Evolutionary conservation across 2,797 vertebrate species (phyloP).

Genomic region (Acestrorhynchus altus): DNA sequence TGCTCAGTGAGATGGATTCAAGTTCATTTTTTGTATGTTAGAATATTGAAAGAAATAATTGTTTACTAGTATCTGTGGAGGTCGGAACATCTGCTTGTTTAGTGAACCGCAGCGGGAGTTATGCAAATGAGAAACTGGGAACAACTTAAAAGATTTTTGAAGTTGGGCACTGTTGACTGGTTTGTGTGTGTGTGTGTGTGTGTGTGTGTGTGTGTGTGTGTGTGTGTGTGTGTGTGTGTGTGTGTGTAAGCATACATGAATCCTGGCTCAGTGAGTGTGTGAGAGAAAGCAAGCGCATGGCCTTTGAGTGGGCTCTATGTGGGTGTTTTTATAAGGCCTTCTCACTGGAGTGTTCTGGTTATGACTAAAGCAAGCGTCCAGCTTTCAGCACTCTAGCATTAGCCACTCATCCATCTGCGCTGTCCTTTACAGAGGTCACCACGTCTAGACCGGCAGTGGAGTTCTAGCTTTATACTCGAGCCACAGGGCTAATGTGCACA

Average conservation of each 20-base stretch:
- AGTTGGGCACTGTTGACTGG: neutral
- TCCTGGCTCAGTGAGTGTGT: neutral
- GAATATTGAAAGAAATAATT: no score
- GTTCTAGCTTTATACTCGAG: slow-evolving; percentile 3
- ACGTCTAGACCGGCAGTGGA: neutral
- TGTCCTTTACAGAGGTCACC: slow-evolving; percentile 40
- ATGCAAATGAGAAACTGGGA: neutral
- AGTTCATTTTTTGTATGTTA: no score
- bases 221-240: neutral
- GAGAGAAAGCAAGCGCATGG: slow-evolving; percentile 7
- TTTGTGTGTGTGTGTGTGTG: neutral
- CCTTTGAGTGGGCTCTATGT: slow-evolving; percentile 34
- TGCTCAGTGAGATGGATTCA: no score
- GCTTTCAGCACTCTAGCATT: slow-evolving; percentile 22
- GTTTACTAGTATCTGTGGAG: no score
- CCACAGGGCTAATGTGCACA: neutral
- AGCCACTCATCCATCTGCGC: slow-evolving; percentile 27
- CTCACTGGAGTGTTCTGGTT: slow-evolving; percentile 21
- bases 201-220: neutral
- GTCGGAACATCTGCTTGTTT: neutral
- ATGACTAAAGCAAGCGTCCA: slow-evolving; percentile 26
- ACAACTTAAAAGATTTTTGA: neutral
- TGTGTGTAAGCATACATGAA: neutral
- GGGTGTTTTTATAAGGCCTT: slow-evolving; percentile 47
- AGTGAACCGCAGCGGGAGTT: neutral